Percentiles rank a stretch among this genome's conserved stretches.
phyloP scores from a whole-genome alignment of 1,140 invertebrate species.

The Zaprionus africanus region DNA sequence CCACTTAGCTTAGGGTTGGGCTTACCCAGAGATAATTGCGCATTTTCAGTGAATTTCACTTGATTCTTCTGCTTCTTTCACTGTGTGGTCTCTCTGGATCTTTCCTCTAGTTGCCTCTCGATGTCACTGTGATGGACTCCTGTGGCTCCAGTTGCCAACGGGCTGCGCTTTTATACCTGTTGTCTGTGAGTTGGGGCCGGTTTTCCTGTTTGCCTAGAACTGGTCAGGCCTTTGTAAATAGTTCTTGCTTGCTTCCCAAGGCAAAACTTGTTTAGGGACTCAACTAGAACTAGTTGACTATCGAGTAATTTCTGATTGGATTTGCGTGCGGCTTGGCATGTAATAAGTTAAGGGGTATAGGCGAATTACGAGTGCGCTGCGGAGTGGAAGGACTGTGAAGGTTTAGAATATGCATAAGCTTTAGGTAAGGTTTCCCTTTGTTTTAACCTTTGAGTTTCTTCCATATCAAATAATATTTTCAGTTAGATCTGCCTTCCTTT shows the following conservation, averaged over 20 bases:
- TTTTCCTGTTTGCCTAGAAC: not conserved
- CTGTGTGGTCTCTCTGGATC: not conserved
- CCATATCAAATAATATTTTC: no score
- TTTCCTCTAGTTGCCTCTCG: not conserved
- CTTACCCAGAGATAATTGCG: slow-evolving; percentile 64
- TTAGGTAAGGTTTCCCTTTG: rapidly evolving
- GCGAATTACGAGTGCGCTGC: not conserved
- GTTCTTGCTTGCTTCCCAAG: not conserved
- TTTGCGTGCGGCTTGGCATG: not conserved
- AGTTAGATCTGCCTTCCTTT: no score
- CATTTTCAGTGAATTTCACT: slow-evolving; percentile 46
- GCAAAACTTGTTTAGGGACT: slow-evolving; percentile 4
- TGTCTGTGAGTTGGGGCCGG: not conserved
- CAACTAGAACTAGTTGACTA: not conserved
- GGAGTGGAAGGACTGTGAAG: not conserved
- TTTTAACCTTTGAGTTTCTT: not conserved
- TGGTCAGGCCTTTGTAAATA: not conserved
- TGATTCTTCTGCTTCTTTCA: slow-evolving; percentile 3
- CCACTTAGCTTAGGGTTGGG: not conserved
- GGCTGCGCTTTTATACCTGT: not conserved
- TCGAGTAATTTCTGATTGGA: not conserved
- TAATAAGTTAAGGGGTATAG: not conserved
- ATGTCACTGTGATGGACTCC: not conserved
- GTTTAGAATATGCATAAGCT: not conserved
- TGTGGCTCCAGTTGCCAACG: not conserved